phyloP scores from a whole-genome alignment of 2,113 vertebrate species.

The Mugil cephalus region DNA sequence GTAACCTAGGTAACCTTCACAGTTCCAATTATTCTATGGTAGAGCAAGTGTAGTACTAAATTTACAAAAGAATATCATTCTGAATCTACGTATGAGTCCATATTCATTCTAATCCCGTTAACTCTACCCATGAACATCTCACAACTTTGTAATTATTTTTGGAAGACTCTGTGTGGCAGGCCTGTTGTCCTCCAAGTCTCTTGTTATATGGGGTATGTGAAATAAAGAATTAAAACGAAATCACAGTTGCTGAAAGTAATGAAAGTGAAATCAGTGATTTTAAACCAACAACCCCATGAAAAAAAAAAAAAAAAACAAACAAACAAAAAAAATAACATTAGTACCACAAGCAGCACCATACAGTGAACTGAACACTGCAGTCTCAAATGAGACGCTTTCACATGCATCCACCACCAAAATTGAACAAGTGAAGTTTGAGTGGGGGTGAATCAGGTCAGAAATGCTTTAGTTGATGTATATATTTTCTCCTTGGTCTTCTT shows the following conservation, averaged over 20 bases:
- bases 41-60: neutral
- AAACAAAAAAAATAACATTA: neutral
- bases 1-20: conserved; percentile 14
- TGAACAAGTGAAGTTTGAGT: conserved; percentile 3
- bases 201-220: conserved; percentile 19
- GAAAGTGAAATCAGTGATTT: conserved; percentile 43
- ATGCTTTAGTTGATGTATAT: conserved; percentile 7
- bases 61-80: too few relatives aligned
- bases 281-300: neutral
- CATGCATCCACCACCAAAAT: conserved; percentile 33
- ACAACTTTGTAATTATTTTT: conserved; percentile 19
- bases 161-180: neutral
- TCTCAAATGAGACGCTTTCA: conserved; percentile 16
- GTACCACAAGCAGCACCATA: conserved; percentile 41
- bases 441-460: conserved; percentile 1
- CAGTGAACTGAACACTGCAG: conserved; percentile 29
- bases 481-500: conserved; percentile 2
- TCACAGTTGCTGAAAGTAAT: conserved; percentile 31
- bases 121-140: neutral
- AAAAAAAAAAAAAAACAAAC: neutral
- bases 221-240: neutral
- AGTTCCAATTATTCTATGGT: neutral
- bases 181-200: conserved; percentile 4
- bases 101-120: neutral
- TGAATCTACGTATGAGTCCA: too few relatives aligned